phyloP scores from a whole-genome alignment of 2,797 vertebrate genomes.

The Sebastes melanostomus region DNA sequence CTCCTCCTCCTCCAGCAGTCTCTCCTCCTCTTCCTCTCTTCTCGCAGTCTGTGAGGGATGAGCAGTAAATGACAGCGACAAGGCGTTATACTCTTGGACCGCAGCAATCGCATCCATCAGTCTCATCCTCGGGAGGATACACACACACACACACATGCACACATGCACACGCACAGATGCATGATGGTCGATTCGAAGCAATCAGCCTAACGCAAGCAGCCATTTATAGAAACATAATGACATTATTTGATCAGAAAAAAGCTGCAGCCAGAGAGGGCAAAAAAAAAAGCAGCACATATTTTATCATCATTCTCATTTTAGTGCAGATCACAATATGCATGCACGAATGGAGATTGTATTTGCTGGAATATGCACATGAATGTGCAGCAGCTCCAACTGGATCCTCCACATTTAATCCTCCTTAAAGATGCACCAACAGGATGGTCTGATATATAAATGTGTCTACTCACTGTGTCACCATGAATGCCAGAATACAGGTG shows the following conservation, averaged over 20 bases:
- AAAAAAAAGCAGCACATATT: not conserved
- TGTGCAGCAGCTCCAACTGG: conserved; percentile 33
- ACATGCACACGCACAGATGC: not conserved
- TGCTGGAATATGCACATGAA: conserved; percentile 21
- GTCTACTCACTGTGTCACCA: conserved; percentile 82
- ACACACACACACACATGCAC: conserved; percentile 1
- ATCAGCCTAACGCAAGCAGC: conserved; percentile 43
- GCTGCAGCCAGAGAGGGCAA: not conserved
- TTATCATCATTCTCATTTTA: not conserved
- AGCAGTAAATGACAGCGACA: conserved; percentile 63
- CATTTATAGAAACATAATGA: conserved; percentile 62
- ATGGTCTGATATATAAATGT: not conserved
- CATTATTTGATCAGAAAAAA: conserved; percentile 38
- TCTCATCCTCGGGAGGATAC: conserved; percentile 58
- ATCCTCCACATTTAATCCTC: conserved; percentile 7
- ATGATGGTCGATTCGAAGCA: conserved; percentile 34
- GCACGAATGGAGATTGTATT: conserved; percentile 9
- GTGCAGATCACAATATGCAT: not conserved
- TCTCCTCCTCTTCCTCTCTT: not conserved
- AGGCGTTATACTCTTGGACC: conserved; percentile 67
- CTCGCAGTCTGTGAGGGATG: conserved; percentile 36
- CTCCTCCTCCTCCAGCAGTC: not conserved
- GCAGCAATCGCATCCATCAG: conserved; percentile 72
- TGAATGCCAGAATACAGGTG: conserved; percentile 81
- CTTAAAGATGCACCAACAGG: not conserved